These are phyloP conservation scores for Chelmon rostratus DNA, from an alignment of 2,797 vertebrate species.

Conservation along the genomic window DNA sequence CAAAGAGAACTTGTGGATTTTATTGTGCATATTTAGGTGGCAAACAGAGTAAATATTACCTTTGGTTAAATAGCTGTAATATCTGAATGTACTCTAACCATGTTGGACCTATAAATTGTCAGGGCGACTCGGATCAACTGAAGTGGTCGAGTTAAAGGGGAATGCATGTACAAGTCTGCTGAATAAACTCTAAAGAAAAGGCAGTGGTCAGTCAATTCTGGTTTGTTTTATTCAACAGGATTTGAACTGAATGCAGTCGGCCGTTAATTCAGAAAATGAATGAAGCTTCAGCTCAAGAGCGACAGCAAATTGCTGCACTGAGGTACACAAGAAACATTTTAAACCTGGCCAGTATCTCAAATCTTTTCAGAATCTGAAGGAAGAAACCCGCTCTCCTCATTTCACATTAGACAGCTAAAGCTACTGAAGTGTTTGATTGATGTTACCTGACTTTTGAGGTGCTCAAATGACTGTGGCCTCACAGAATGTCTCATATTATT, in stretches of 20 bases:
- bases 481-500: too few species aligned
- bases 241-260: neutral
- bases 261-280: neutral
- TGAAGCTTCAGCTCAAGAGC: neutral
- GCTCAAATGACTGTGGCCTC: too few species aligned
- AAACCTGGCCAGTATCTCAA: neutral
- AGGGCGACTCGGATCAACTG: conserved; percentile 33
- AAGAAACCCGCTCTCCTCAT: too few species aligned
- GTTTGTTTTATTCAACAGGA: conserved; percentile 15
- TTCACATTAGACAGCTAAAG: too few species aligned
- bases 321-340: neutral
- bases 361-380: neutral
- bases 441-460: too few species aligned
- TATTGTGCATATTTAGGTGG: conserved; percentile 85
- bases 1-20: conserved; percentile 81
- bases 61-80: conserved; percentile 77
- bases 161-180: conserved; percentile 70
- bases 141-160: conserved; percentile 21
- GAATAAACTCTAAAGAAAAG: conserved; percentile 68
- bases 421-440: too few species aligned
- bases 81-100: conserved; percentile 81
- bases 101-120: conserved; percentile 73
- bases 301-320: neutral
- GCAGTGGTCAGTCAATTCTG: neutral
- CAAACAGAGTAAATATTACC: conserved; percentile 81